Base-by-base conservation (phyloP, 2,797 vertebrate species). In the Poecilia picta region DNA sequence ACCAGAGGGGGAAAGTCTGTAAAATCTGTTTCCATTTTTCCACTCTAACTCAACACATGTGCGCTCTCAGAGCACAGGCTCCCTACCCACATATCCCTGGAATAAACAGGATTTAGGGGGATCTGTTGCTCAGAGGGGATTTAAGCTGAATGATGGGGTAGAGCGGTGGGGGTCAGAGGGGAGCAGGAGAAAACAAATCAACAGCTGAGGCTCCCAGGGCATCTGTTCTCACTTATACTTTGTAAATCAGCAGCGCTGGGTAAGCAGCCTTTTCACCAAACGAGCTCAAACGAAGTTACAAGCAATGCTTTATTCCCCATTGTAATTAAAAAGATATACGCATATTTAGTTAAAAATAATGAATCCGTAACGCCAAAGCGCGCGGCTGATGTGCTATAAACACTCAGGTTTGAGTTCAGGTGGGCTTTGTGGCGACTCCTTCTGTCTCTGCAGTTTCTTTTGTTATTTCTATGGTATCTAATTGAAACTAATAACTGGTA, bases 21-120 rank as follows among this genome's bases (percentile, higher is more conserved):
- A 33, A 77, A 77, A 82, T 64, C 74, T 62, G 82, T 81, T 84
- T 88, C 72, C 74, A 78, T 83, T 80, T 83, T 78, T 62, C 77
- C 62, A 51, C 55, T 86, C 59, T 33, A 33, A 33, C 59, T 62
- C 59, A 18, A 33, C 59, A 62, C 59, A 62, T 78, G 7, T 13
- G 18, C 74, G 49, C 45, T 33, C 55, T 36, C 66, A 78, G 71
- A 77, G 74, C 73, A 70, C 39, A 33, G 78, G 76, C 72, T 72
- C 51, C 43, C 62, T 45, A 23, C 74, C 72, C 73, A 76, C 49
- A 59, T 28, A 79, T 71, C 57, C 55, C 25, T 75, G 86, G 86
- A 93, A 91, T 93, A 92, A 91, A 90, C 83, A 85, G 93, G 93
- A 94, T 91, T 93, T 72, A 72, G 85, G 80, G 70, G 84, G 85